Base-by-base conservation (phyloP, 1,140 invertebrate genomes). In the Drosophila murphyi region DNA sequence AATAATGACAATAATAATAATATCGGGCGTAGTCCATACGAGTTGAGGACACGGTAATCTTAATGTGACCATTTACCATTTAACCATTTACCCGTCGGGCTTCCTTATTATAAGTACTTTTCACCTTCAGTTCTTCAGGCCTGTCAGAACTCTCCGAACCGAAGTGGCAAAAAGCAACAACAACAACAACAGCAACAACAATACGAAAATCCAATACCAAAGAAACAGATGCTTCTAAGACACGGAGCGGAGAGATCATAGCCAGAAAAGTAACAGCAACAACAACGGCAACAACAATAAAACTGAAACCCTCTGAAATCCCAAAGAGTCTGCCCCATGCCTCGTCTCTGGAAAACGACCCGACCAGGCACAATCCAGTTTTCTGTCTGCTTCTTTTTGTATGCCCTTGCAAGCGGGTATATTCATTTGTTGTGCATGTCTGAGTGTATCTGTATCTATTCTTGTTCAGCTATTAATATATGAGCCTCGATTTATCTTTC, bases 171-270 rank as follows among this genome's bases (percentile, higher is more conserved):
- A 63, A 69, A 56, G 61, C 67, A 80, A 32, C 48, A 28, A 45
- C 10, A 47, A 62, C 45, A 72, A 51, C 45, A 64, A 62, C 45
- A 72, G 47, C 45, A 64, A 80, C 63, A 57, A 35, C 54, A 20
- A 20, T 20, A 68, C 48, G 61, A 57, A 59, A 69, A 74, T 43
- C 41, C 37, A 67, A 71, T 47, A 71, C 52, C 75, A 50, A 43
- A 82, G 80, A 73, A 86, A 87, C 82, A 87, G 83, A 87, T 87
- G 70, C 70, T 87, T 87, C 83, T 77, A 88, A 73, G 55, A 78
- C 57, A 63, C 59, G 62, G n/a, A 75, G 51, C 82, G 75, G 80
- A 88, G 72, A 78, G 82, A 87, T 87, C 83, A 87, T 88, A 88
- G 87, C 83, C 62, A 82, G 67, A 28, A 51, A 5, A 12, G 48